A percentile compares a stretch with the other conserved stretches of the same genome.
These are phyloP conservation scores for Actenoides lindsayi DNA, from an alignment of 2,113 vertebrate genomes.

Conservation along the genomic window DNA sequence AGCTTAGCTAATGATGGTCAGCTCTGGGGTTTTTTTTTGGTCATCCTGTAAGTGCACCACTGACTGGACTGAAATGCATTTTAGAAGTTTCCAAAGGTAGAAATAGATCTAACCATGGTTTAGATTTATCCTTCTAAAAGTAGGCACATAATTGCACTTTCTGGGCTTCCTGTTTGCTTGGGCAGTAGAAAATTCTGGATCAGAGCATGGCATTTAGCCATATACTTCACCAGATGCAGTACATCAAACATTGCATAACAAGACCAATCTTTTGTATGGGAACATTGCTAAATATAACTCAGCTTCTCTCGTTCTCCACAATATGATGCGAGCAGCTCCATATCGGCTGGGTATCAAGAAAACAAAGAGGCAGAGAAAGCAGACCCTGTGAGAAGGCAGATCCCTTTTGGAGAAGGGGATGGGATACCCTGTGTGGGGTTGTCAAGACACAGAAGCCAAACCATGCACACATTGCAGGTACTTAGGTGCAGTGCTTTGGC, in stretches of 20 bases:
- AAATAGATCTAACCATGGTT: not conserved
- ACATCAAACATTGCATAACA: not conserved
- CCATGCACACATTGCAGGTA: accelerated
- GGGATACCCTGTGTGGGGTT: not conserved
- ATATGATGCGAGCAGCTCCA: not conserved
- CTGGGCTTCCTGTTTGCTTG: constrained; percentile 5
- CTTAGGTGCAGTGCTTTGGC: not conserved
- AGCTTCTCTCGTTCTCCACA: not conserved
- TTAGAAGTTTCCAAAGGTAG: not conserved
- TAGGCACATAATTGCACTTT: not conserved
- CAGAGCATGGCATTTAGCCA: not conserved
- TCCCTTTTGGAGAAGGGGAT: not conserved
- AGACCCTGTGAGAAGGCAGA: not conserved
- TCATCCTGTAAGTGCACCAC: not conserved
- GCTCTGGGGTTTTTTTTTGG: not conserved
- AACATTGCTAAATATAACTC: constrained; percentile 25
- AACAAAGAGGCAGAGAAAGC: not conserved
- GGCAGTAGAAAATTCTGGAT: constrained; percentile 7
- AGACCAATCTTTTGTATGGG: not conserved
- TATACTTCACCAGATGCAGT: not conserved
- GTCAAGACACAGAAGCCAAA: not conserved
- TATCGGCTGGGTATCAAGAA: not conserved
- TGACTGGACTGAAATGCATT: not conserved
- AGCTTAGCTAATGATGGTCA: not conserved
- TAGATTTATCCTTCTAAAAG: not conserved